Conservation (phyloP, 1,140 invertebrate genomes). For the Apis dorsata region DNA sequence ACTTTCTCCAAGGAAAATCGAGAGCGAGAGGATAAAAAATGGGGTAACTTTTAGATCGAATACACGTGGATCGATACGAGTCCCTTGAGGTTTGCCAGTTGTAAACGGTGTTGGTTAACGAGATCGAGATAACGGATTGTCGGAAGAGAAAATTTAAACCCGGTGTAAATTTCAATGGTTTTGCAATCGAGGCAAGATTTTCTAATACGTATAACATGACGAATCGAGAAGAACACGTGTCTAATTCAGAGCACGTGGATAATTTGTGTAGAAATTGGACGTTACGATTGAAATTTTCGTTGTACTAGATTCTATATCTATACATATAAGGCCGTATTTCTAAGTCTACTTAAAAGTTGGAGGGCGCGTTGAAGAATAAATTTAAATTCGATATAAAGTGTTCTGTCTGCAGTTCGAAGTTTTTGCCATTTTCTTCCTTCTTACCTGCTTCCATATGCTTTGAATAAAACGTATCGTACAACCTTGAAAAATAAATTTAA, state of each 20-base stretch:
- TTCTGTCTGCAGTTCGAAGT: too few relatives aligned
- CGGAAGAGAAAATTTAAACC: slow-evolving; percentile 52
- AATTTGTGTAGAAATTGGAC: too few relatives aligned
- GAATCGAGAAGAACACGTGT: background rate
- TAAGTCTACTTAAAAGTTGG: too few relatives aligned
- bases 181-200: slow-evolving; percentile 34
- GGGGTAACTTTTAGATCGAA: slow-evolving; percentile 4
- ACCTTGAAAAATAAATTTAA: too few relatives aligned
- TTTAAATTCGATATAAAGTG: too few relatives aligned
- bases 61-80: background rate
- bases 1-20: background rate
- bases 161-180: slow-evolving; percentile 12
- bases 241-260: background rate
- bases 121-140: background rate
- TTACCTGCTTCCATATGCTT: too few relatives aligned
- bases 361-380: too few relatives aligned
- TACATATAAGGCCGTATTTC: too few relatives aligned
- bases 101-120: background rate
- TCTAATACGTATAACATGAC: slow-evolving; percentile 34
- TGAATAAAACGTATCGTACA: too few relatives aligned
- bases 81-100: background rate
- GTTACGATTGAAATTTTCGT: too few relatives aligned
- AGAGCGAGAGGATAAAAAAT: background rate
- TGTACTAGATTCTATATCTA: too few relatives aligned
- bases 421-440: too few relatives aligned